Evolutionary conservation across 2,113 vertebrate species (phyloP), one percentile per base, ranked within the genome.

Genomic region (Scytalopus superciliaris): DNA sequence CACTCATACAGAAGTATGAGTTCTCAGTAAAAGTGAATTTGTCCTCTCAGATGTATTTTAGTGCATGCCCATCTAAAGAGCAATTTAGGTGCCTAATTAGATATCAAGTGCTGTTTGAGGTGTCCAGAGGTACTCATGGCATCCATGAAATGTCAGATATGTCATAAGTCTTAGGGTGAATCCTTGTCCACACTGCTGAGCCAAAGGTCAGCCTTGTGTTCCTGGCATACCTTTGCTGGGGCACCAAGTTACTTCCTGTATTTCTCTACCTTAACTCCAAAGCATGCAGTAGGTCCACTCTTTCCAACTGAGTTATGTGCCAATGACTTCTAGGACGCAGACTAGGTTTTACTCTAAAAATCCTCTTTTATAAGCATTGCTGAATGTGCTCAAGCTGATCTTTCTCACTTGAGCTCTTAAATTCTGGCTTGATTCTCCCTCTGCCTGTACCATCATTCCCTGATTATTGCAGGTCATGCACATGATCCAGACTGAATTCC

Each of bases 111-210:
- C 12, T 14, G 5, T 70, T 39, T 19, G 33, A 47, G 19, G 35
- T 75, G 60, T 33, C 24, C 35, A 75, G 35, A 93, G 64, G 14
- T 27, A 90, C 25, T 45, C 14, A 3, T 4, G 45, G 13, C 25
- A 81, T 44, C 40, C 5, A 6, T 59, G 56, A 19, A 55, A 67
- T 42, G n/a, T 55, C 33, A 74, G 45, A 30, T 57, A 16, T 30
- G 28, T 30, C 68, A 77, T 45, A 57, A 60, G 17, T 31, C 31
- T 69, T 60, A 23, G 19, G 9, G 9, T 84, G 39, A n/a, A 33
- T 15, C 28, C 25, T 49, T 2, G 2, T 60, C 39, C 14, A 45
- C 0, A 0, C 19, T 62, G 73, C 30, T 52, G 67, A 90, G 44
- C 16, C 1, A 2, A 64, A 28, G 50, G 30, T 22, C 35, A 78